Conservation (phyloP, 2,113 vertebrate species). For the Ahaetulla prasina region DNA sequence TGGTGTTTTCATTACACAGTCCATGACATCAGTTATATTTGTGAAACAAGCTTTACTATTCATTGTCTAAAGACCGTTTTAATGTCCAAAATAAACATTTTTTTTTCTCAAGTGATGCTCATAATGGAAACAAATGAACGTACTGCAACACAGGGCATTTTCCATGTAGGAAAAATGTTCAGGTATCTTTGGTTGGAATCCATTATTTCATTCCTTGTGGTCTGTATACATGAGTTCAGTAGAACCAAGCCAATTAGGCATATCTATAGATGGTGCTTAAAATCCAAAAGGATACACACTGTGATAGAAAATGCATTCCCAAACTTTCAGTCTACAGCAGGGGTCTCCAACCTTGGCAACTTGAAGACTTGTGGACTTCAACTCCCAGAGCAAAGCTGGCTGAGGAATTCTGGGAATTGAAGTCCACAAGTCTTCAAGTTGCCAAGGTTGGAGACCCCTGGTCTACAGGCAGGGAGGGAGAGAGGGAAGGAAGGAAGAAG, state of each 20-base stretch:
- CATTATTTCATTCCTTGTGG: neutral
- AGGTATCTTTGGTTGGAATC: neutral
- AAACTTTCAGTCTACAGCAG: neutral
- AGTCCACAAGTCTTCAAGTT: too few species aligned
- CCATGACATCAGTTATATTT: neutral
- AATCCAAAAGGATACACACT: neutral
- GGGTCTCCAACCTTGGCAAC: too few species aligned
- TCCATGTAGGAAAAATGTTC: neutral
- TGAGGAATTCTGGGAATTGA: too few species aligned
- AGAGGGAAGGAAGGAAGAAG: too few species aligned
- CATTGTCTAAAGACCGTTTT: neutral
- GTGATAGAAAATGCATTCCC: neutral
- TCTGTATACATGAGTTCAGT: neutral
- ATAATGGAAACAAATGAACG: neutral
- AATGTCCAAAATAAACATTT: neutral
- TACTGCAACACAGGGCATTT: neutral
- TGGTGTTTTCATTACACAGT: neutral
- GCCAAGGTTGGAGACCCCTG: too few species aligned
- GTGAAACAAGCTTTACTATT: neutral
- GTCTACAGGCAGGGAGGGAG: too few species aligned
- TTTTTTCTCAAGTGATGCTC: neutral
- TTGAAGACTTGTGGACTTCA: too few species aligned
- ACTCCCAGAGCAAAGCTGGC: too few species aligned
- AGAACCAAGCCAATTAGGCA: neutral
- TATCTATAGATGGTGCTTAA: neutral